A percentile compares a stretch with the other conserved stretches of the same genome.
Evolutionary conservation across 1,140 invertebrate genomes (phyloP).

Genomic region (Homalodisca vitripennis): DNA sequence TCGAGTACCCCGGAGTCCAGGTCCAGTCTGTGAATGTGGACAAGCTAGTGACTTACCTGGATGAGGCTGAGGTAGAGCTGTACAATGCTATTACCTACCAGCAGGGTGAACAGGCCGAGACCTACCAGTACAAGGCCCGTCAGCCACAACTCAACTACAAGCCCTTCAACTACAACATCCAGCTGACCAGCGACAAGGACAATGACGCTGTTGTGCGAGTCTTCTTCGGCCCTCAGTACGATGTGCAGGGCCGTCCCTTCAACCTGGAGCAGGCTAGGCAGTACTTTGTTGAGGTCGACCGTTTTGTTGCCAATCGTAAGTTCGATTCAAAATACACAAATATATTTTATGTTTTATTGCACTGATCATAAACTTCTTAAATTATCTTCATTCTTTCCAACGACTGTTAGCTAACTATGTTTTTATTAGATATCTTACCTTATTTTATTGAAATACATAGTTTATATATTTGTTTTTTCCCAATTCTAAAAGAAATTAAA

Average conservation of each 20-base stretch:
- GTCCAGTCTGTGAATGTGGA: slow-evolving; percentile 44
- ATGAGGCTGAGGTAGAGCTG: slow-evolving; percentile 50
- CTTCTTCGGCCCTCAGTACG: slow-evolving; percentile 68
- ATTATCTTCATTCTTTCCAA: too few relatives aligned
- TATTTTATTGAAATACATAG: background rate
- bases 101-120: slow-evolving; percentile 48
- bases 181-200: slow-evolving; percentile 56
- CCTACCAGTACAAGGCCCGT: slow-evolving; percentile 42
- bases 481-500: too few relatives aligned
- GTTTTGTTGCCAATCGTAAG: slow-evolving; percentile 43
- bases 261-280: slow-evolving; percentile 36
- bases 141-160: slow-evolving; percentile 62
- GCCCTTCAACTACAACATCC: slow-evolving; percentile 60
- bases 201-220: slow-evolving; percentile 58
- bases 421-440: background rate
- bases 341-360: background rate
- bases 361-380: background rate
- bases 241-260: slow-evolving; percentile 53
- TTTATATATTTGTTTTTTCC: background rate
- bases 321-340: background rate
- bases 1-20: slow-evolving; percentile 42
- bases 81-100: slow-evolving; percentile 57
- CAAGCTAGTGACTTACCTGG: slow-evolving; percentile 35
- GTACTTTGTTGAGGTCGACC: slow-evolving; percentile 46
- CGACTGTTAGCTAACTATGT: background rate